These are phyloP conservation scores for Yponomeuta evonymella DNA, from an alignment of 2,888 invertebrate species.

Conservation along the genomic window DNA sequence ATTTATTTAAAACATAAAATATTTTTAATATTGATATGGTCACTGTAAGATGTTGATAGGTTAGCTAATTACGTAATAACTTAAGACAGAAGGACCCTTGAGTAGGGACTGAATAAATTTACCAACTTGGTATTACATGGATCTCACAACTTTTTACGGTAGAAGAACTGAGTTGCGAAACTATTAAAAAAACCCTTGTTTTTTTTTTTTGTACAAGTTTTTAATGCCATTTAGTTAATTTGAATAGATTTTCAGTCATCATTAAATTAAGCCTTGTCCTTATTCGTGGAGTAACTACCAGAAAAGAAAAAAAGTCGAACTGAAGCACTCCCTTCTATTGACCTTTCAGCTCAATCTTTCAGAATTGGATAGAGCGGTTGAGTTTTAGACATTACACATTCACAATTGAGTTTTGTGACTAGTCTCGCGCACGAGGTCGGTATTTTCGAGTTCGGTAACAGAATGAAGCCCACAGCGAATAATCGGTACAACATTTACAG, in stretches of 20 bases:
- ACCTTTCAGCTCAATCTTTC: constrained; percentile 17
- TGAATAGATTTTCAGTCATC: neutral
- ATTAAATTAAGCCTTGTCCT: neutral
- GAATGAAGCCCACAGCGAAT: constrained; percentile 44
- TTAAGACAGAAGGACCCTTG: no score
- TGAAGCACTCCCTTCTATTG: neutral
- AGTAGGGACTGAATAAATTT: no score
- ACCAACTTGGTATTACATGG: no score
- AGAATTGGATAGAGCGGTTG: neutral
- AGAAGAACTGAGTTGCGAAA: no score
- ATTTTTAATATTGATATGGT: no score
- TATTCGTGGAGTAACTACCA: neutral
- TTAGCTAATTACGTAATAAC: no score
- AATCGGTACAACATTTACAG: constrained; percentile 21
- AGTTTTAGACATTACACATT: constrained; percentile 3
- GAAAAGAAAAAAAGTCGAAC: neutral
- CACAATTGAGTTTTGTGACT: constrained; percentile 9
- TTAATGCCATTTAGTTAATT: no score
- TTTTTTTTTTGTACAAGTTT: no score
- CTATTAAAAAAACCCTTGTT: no score
- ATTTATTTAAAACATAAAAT: no score
- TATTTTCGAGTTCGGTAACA: constrained; percentile 22
- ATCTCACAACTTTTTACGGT: no score
- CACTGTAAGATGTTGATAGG: no score
- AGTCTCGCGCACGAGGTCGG: neutral